Evolutionary conservation across 2,888 invertebrate genomes (phyloP).

Genomic region (Vanessa cardui): DNA sequence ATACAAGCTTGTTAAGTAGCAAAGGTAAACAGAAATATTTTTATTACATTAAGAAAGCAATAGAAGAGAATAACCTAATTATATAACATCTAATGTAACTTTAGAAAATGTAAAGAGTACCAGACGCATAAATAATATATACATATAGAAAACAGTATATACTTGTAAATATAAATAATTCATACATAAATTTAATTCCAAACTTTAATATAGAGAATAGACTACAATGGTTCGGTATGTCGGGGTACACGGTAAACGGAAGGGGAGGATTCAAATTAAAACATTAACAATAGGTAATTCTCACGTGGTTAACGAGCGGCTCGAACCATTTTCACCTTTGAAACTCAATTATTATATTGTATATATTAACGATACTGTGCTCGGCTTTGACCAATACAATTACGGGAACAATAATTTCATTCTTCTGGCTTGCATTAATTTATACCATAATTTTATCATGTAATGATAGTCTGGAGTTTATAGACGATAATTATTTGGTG

Average conservation of each 20-base stretch:
- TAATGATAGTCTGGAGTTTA: background rate
- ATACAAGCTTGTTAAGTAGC: too few species aligned
- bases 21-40: too few species aligned
- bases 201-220: constrained; percentile 13
- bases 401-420: constrained; percentile 58
- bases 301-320: constrained; percentile 71
- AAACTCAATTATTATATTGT: constrained; percentile 75
- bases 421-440: constrained; percentile 38
- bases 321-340: constrained; percentile 72
- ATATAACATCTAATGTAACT: too few species aligned
- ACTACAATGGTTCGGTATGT: constrained; percentile 23
- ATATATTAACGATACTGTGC: constrained; percentile 59
- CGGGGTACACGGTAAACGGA: constrained; percentile 38
- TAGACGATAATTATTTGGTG: too few species aligned
- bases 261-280: constrained; percentile 74
- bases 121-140: too few species aligned
- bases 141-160: too few species aligned
- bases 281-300: constrained; percentile 79
- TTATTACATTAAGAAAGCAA: too few species aligned
- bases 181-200: constrained; percentile 6
- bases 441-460: constrained; percentile 33
- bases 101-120: too few species aligned
- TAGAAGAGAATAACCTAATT: too few species aligned
- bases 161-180: background rate
- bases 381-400: constrained; percentile 56